These are phyloP conservation scores for Lagopus muta DNA, from an alignment of 2,113 vertebrate species.

Conservation along the genomic window DNA sequence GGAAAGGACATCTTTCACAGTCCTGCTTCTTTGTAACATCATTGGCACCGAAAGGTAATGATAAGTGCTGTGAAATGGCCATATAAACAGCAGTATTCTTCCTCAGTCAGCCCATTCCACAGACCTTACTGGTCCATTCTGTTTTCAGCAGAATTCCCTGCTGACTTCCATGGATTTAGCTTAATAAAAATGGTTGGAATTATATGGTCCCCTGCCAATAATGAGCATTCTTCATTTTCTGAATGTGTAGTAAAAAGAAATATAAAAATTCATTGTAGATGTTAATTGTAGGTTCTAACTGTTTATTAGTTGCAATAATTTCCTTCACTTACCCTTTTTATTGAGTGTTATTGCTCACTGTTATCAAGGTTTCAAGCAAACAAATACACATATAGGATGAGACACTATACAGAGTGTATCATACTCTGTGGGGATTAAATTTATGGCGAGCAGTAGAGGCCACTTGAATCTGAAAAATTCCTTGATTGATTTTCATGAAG, in stretches of 20 bases:
- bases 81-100: slow-evolving; percentile 12
- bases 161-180: not conserved
- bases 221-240: not conserved
- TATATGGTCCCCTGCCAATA: not conserved
- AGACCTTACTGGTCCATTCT: not conserved
- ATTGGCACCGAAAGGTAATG: slow-evolving; percentile 35
- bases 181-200: not conserved
- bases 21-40: slow-evolving; percentile 31
- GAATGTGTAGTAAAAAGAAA: not conserved
- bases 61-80: slow-evolving; percentile 17
- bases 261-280: not conserved
- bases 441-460: not conserved
- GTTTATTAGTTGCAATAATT: not conserved
- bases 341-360: not conserved
- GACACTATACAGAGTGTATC: not conserved
- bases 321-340: not conserved
- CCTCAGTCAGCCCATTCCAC: not conserved
- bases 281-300: not conserved
- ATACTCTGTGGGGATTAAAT: not conserved
- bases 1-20: slow-evolving; percentile 42
- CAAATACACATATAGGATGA: not conserved
- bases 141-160: not conserved
- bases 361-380: not conserved
- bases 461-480: not conserved
- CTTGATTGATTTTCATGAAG: slow-evolving; percentile 4